Base-by-base conservation (phyloP, 92 coral and sea anemone species). In the Porites lobata region DNA sequence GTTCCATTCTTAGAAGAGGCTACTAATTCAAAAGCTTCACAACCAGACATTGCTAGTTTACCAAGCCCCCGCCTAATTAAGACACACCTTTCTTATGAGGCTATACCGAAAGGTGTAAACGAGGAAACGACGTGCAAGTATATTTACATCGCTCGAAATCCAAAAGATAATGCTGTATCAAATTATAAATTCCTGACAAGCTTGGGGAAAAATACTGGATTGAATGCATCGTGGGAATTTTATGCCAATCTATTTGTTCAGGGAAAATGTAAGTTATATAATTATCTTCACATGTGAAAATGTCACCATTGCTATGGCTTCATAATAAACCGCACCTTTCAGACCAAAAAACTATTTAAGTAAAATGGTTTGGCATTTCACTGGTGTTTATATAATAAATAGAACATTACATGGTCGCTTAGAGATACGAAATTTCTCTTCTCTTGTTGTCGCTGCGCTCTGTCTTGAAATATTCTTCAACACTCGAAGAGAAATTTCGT, bases 141-240 rank as follows among this genome's bases (percentile, higher is more conserved):
- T 61, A 84, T 90, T 71, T 84, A 84, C 65, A 72, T 84, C 1
- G 77, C 83, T 50, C 92, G 92, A 18, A 90, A 90, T 72, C 89
- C 92, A 18, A 90, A 90, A 83, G 92, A 90, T 79, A 52, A 9
- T 17, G 89, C 89, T 12, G 90, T 90, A 4, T 90, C 92, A 6
- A 59, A 22, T 51, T 90, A 68, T 24, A 54, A 57, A 21, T 82
- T 82, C 56, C 14, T 69, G 19, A 72, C 52, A 70, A 65, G 86
- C 18, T 13, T 71, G 11, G 76, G 62, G 9, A 6, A 9, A 38
- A 20, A 56, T 64, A 62, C 18, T 70, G 76, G 77, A 26, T 22
- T 68, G 29, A 81, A 81, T 69, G 86, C 54, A 52, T 67, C 86
- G 4, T 81, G 86, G 86, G 86, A 81, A 38, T 81, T 81, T 81